Evolutionary conservation across 2,888 invertebrate species (phyloP).

Genomic region (Athalia circularis): DNA sequence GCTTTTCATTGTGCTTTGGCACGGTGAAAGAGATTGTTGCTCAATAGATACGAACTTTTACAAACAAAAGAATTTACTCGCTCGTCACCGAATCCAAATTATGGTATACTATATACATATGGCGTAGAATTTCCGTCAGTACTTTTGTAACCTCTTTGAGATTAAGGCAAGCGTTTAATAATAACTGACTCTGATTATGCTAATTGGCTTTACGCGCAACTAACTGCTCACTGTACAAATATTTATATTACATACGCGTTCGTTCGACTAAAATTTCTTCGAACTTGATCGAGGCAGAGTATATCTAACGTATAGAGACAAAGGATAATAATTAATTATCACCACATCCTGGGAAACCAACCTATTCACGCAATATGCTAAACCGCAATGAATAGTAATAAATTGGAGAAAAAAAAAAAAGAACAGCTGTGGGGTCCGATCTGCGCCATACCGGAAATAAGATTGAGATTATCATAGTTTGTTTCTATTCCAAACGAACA

Average conservation of each 20-base stretch:
- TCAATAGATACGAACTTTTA: conserved; percentile 21
- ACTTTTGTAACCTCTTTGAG: neutral
- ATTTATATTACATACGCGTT: neutral
- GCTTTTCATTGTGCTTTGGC: conserved; percentile 24
- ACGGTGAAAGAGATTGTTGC: conserved; percentile 36
- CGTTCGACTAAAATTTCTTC: neutral
- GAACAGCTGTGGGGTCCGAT: neutral
- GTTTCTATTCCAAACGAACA: neutral
- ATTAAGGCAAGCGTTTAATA: conserved; percentile 23
- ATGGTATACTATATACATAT: no score
- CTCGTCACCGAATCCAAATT: neutral
- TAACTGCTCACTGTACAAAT: neutral
- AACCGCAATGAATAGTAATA: neutral
- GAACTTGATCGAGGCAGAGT: conserved; percentile 7
- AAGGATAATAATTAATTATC: neutral
- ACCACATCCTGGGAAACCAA: no score
- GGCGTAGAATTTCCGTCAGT: no score
- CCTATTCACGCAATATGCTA: no score
- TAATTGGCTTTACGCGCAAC: conserved; percentile 3
- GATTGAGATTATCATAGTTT: neutral
- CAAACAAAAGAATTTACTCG: conserved; percentile 27
- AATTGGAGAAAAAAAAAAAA: neutral
- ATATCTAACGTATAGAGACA: neutral
- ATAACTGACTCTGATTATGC: conserved; percentile 26
- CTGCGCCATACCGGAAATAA: neutral